phyloP scores from a whole-genome alignment of 2,888 invertebrate genomes.

The Leucophenga montana region DNA sequence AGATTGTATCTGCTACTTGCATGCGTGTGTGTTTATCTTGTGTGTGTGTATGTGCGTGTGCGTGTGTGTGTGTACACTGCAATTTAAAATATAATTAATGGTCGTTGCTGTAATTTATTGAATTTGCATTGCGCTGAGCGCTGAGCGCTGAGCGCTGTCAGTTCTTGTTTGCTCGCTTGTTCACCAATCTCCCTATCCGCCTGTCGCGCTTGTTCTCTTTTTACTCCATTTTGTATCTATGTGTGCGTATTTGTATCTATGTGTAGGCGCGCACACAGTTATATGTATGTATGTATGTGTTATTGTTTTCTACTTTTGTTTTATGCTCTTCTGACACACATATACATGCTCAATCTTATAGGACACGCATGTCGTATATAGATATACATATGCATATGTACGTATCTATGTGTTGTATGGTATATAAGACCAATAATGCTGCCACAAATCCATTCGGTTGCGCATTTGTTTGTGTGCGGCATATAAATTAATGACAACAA shows the following conservation, averaged over 20 bases:
- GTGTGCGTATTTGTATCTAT: not conserved
- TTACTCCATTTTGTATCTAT: slow-evolving; percentile 1
- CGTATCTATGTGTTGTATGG: not conserved
- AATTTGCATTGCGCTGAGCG: slow-evolving; percentile 56
- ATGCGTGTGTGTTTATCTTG: not conserved
- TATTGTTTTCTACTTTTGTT: slow-evolving; percentile 21
- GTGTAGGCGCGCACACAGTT: not conserved
- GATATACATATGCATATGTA: no score
- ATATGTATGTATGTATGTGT: not conserved
- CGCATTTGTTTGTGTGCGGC: slow-evolving; percentile 55
- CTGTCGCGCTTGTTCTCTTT: slow-evolving; percentile 13
- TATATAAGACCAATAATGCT: slow-evolving; percentile 55
- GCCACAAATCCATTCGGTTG: slow-evolving; percentile 56
- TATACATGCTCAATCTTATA: not conserved
- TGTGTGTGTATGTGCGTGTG: slow-evolving; percentile 20
- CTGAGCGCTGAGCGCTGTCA: slow-evolving; percentile 45
- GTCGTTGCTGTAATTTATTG: slow-evolving; percentile 64
- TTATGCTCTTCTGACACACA: slow-evolving; percentile 5
- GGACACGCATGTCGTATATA: no score
- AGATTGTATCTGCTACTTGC: not conserved
- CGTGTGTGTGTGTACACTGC: slow-evolving; percentile 51
- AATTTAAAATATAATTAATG: slow-evolving; percentile 68
- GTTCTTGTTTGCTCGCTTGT: slow-evolving; percentile 38
- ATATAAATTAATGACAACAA: slow-evolving; percentile 57
- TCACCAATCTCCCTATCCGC: slow-evolving; percentile 17